Percentiles rank a stretch among this genome's conserved stretches.
Evolutionary conservation across 2,113 vertebrate genomes (phyloP).

Genomic region (Nymphicus hollandicus): DNA sequence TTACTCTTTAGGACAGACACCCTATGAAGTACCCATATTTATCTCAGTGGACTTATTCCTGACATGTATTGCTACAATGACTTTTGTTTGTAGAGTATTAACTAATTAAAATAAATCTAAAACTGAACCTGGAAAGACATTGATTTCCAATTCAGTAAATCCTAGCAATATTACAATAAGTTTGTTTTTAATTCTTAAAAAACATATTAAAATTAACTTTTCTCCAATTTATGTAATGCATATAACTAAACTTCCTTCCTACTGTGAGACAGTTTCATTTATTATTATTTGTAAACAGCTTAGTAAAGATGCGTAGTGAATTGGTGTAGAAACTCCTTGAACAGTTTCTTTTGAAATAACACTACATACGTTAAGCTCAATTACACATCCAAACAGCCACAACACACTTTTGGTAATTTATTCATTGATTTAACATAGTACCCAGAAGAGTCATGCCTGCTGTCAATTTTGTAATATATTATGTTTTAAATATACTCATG

Average conservation of each 20-base stretch:
- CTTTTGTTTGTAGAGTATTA: conserved; percentile 39
- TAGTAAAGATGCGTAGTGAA: conserved; percentile 76
- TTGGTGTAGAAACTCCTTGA: conserved; percentile 82
- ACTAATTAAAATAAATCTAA: conserved; percentile 75
- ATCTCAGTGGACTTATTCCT: conserved; percentile 3
- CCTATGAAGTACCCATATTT: neutral
- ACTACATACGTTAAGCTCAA: conserved; percentile 86
- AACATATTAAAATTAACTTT: conserved; percentile 80
- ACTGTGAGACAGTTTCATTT: conserved; percentile 81
- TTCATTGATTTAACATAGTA: conserved; percentile 89
- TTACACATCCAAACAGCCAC: conserved; percentile 87
- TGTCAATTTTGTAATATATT: conserved; percentile 89
- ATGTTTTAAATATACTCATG: conserved; percentile 86
- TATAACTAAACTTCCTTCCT: conserved; percentile 80
- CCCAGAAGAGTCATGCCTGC: conserved; percentile 86
- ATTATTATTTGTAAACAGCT: conserved; percentile 82
- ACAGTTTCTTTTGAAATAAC: conserved; percentile 86
- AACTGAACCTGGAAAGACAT: conserved; percentile 67
- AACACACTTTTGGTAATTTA: conserved; percentile 87
- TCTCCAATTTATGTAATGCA: conserved; percentile 73
- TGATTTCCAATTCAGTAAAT: conserved; percentile 66
- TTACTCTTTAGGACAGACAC: neutral
- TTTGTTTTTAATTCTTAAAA: conserved; percentile 72
- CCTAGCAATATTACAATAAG: conserved; percentile 66
- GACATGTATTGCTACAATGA: conserved; percentile 5